Base-by-base conservation (phyloP, 37 sponge, comb jelly and placozoan species). In the Beroe forskalii region DNA sequence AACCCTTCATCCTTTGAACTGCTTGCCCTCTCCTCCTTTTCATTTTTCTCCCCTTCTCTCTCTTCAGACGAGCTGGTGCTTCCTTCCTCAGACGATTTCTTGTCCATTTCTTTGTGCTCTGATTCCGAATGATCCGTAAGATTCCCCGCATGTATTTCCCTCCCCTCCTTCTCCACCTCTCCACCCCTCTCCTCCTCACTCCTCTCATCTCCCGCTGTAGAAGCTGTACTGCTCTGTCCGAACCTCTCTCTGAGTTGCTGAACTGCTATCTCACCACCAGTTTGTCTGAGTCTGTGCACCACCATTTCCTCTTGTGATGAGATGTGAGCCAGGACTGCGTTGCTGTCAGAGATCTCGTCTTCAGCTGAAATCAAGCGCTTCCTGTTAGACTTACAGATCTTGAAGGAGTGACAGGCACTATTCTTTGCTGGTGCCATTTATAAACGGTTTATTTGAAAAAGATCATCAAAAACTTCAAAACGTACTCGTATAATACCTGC, bases 241-340 rank as follows among this genome's bases (percentile, higher is more conserved):
- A 80, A 44, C 27, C n/a, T 44, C 30, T 80, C 86, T 48, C 35
- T 80, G 6, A 80, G 30, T 38, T 80, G 38, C 55, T 43, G 44
- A 20, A 80, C 55, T 23, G 86, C 86, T 23, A 80, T 44, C 55
- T 80, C 55, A 0, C 86, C 86, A 4, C 86, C 86, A 3, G 55
- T 80, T 27, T 80, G 55, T 43, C 44, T 0, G 1, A 80, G 4
- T 23, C 86, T 32, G 30, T 80, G 38, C 8, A 80, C 17, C 27
- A 80, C 86, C 86, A 80, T 80, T 37, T 80, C 38, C 30, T 80
- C 86, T 80, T 80, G 86, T 40, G 86, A 80, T 35, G 44, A 8
- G 40, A 80, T 37, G 86, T 80, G 86, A n/a, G 44, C 44, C 28
- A 80, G 48, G 30, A 80, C 27, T 22, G 86, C 86, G 40, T 80